Conservation (phyloP, 2,888 invertebrate species). For the Miltochrista miniata region DNA sequence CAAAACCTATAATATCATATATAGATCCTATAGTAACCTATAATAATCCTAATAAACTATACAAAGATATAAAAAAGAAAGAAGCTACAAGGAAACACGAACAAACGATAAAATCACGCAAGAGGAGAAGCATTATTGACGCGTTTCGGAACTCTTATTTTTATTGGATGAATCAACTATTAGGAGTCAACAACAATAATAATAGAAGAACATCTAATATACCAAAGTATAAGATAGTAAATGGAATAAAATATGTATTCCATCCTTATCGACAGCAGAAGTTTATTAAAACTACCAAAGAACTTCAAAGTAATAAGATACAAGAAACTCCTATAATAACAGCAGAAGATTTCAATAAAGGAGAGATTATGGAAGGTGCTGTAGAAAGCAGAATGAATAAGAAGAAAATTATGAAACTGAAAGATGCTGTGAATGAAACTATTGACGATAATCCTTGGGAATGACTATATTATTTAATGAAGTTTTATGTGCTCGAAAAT, state of each 20-base stretch:
- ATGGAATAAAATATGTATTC: constrained; percentile 68
- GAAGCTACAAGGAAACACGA: constrained; percentile 5
- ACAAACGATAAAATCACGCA: constrained; percentile 46
- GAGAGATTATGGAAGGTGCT: constrained; percentile 66
- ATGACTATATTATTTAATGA: constrained; percentile 79
- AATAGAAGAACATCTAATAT: constrained; percentile 48
- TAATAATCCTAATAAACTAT: constrained; percentile 31
- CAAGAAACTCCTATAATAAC: constrained; percentile 52
- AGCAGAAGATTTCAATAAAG: constrained; percentile 71
- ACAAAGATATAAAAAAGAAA: constrained; percentile 21
- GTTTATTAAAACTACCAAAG: constrained; percentile 50
- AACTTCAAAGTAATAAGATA: constrained; percentile 36
- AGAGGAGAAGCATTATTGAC: constrained; percentile 63
- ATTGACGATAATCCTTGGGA: constrained; percentile 75
- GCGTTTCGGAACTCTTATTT: constrained; percentile 62
- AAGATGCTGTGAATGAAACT: constrained; percentile 61
- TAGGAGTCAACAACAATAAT: constrained; percentile 51
- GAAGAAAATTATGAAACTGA: constrained; percentile 63
- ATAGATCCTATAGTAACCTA: constrained; percentile 48
- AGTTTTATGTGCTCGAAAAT: constrained; percentile 69
- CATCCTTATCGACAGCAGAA: constrained; percentile 57
- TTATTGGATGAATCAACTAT: constrained; percentile 63
- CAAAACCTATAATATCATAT: constrained; percentile 50
- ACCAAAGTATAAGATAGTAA: constrained; percentile 63
- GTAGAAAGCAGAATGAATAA: constrained; percentile 61